Conservation (phyloP, 1,140 invertebrate species). For the Ridgeia piscesae region DNA sequence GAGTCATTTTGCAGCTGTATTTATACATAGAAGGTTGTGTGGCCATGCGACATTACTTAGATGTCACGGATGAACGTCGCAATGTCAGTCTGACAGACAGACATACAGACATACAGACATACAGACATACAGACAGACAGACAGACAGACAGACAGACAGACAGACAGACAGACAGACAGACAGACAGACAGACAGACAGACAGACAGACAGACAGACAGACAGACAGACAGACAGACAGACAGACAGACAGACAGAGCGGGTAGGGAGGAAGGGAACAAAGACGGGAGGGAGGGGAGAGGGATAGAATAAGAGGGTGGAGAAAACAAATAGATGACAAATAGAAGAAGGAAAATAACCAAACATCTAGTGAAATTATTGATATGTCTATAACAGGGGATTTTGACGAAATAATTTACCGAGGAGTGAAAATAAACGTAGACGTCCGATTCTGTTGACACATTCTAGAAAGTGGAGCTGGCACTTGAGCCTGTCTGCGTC, state of each 20-base stretch:
- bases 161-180: too few species aligned
- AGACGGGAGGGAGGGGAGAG: too few species aligned
- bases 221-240: too few species aligned
- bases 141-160: too few species aligned
- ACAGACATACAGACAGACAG: too few species aligned
- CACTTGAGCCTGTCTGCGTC: not conserved
- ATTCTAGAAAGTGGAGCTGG: not conserved
- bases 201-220: too few species aligned
- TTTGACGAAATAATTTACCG: not conserved
- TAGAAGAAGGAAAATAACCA: not conserved
- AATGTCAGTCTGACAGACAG: not conserved
- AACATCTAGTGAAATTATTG: not conserved
- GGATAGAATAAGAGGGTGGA: too few species aligned
- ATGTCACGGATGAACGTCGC: not conserved
- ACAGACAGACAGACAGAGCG: too few species aligned
- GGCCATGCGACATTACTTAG: not conserved
- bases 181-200: too few species aligned
- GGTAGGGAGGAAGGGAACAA: too few species aligned
- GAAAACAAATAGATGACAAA: too few species aligned
- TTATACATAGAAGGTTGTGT: not conserved
- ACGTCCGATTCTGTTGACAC: not conserved
- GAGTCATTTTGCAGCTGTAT: not conserved
- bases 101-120: not conserved
- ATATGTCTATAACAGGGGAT: not conserved
- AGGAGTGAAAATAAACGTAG: not conserved